phyloP scores from a whole-genome alignment of 2,113 vertebrate species.

The Plectropomus leopardus region DNA sequence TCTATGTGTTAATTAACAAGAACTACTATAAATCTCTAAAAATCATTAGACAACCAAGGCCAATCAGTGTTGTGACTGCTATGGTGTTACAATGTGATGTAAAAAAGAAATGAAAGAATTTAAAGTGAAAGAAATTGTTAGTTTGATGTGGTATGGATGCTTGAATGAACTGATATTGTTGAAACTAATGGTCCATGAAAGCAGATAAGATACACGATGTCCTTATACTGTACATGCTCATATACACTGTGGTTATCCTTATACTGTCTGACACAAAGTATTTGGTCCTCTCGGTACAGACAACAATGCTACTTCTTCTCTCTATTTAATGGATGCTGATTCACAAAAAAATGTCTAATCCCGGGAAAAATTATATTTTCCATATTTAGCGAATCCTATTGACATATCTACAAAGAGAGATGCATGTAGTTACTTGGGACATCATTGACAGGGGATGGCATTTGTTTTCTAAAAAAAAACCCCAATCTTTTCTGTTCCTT shows the following conservation, averaged over 20 bases:
- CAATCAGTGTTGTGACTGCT: conserved; percentile 21
- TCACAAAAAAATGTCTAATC: conserved; percentile 48
- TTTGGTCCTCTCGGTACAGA: conserved; percentile 72
- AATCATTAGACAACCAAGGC: not conserved
- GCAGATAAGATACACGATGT: conserved; percentile 64
- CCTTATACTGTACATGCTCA: conserved; percentile 76
- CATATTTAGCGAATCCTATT: conserved; percentile 55
- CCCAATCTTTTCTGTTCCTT: conserved; percentile 42
- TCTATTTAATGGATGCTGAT: conserved; percentile 46
- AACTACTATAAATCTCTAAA: conserved; percentile 20
- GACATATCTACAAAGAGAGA: conserved; percentile 72
- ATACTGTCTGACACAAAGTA: conserved; percentile 67
- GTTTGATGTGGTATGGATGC: conserved; percentile 15
- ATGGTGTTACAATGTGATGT: conserved; percentile 28
- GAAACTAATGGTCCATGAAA: conserved; percentile 56
- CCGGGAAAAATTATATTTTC: conserved; percentile 28
- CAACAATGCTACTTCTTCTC: conserved; percentile 48
- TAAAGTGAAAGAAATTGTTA: not conserved
- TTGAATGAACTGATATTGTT: conserved; percentile 45
- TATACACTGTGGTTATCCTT: conserved; percentile 66
- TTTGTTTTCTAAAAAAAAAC: conserved; percentile 51
- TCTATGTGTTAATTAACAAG: conserved; percentile 33
- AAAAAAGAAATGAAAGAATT: conserved; percentile 45
- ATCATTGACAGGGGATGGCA: conserved; percentile 60
- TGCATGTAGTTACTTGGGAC: conserved; percentile 63